A percentile compares a stretch with the other conserved stretches of the same genome.
phyloP scores from a whole-genome alignment of 2,113 vertebrate species.

The Phaethon lepturus region DNA sequence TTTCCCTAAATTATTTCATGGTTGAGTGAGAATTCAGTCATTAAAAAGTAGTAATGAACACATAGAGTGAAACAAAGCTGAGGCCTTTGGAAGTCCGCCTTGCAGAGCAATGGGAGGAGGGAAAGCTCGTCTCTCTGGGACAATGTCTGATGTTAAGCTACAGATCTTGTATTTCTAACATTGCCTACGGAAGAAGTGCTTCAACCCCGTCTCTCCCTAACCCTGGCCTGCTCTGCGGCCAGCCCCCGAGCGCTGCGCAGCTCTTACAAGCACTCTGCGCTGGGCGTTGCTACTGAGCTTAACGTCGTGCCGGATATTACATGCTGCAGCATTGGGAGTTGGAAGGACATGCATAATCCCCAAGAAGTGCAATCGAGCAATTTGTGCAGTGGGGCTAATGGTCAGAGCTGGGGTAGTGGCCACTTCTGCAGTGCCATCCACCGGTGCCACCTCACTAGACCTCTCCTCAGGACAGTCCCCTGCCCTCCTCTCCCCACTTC shows the following conservation, averaged over 20 bases:
- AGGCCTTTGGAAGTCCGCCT: neutral
- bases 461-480: neutral
- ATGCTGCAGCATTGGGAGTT: neutral
- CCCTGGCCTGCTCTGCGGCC: neutral
- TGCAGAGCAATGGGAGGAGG: neutral
- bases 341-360: fast-evolving
- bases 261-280: neutral
- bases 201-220: neutral
- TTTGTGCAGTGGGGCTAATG: neutral
- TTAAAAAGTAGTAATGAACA: slow-evolving; percentile 22
- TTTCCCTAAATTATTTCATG: slow-evolving; percentile 30
- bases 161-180: neutral
- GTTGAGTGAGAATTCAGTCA: slow-evolving; percentile 15
- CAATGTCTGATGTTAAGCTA: neutral
- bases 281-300: neutral
- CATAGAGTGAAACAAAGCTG: neutral
- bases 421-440: neutral
- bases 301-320: fast-evolving
- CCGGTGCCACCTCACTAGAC: neutral
- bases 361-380: fast-evolving
- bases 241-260: neutral
- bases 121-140: neutral
- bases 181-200: neutral
- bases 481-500: fast-evolving
- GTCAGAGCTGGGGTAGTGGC: neutral